Evolutionary conservation across 1,140 invertebrate genomes (phyloP), one percentile per base, ranked within the genome.

Genomic region (Caerostris extrusa): DNA sequence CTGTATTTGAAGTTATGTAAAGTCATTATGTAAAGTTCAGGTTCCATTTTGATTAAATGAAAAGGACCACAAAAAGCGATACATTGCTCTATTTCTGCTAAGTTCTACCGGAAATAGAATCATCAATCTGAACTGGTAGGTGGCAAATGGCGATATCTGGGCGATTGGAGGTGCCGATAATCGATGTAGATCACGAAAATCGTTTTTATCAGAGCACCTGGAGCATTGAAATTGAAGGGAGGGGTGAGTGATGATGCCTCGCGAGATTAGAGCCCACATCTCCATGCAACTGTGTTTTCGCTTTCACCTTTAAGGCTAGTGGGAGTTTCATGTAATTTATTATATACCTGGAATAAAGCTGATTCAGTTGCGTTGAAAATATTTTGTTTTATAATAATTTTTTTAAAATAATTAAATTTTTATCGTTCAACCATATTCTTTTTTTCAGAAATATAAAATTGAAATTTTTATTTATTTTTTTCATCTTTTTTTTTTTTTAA

Each of bases 191-290:
- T 58, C 85, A 60, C 85, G 57, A 58, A 87, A 57, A 53, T 64
- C 64, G 7, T 53, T 67, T 56, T 89, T 89, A 67, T 67, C 64
- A 34, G 19, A n/a, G 64, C 60, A 64, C 87, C 61, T 67, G 55
- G 61, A 89, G 87, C 64, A 50, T 56, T 56, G n/a, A 89, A 64
- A 89, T 89, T 69, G 61, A 10, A 58, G 60, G 60, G 61, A 89
- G 34, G 6, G 55, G 61, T 56, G 69, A 34, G 34, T 61, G 14
- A 61, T 50, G 64, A 89, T 89, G 60, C 60, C 10, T 50, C 14
- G 6, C 19, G 12, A 67, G 64, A 89, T 89, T 67, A 56, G 87
- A 34, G 19, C 10, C 61, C 61, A 4, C 64, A 71, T 71, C 34
- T 71, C 19, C 69, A 50, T 10, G 34, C 6, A 19, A 19, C 19